Evolutionary conservation across 2,797 vertebrate species (phyloP), one percentile per base, ranked within the genome.

Genomic region (Myotis findleyi): DNA sequence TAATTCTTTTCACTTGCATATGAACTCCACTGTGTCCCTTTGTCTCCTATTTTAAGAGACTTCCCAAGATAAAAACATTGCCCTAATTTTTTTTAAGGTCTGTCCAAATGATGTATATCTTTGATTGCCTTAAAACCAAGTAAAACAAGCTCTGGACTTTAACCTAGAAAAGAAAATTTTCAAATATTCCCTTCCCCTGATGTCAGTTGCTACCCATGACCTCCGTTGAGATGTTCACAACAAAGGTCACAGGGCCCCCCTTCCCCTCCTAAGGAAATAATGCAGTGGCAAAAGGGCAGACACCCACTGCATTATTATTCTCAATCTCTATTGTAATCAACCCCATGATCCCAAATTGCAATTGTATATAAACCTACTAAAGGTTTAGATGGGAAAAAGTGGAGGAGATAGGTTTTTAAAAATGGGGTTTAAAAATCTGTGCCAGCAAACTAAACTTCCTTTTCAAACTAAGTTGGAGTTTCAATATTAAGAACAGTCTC

Each of bases 91-190:
- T 87, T 87, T 75, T 44, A 75, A 83, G 8, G 10, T 57, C 53
- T 95, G 41, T 79, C 59, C 90, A 87, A 73, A 91, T 72, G 62
- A 89, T 68, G 23, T 91, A 25, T 62, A 59, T 83, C 47, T 75
- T 49, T 87, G 25, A 83, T 33, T 49, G 51, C 64, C 68, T 89
- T 93, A 95, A 91, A 96, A 91, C 75, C 49, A 92, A 76, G 17
- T 41, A 79, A 49, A 49, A 38, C n/a, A 92, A 64, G 44, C 25
- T 77, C 1, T 93, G 18, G 44, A 89, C 51, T 89, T 81, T 79
- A 94, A 96, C 33, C 47, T 44, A 79, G 72, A 9, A 92, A 53
- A 92, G 36, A 88, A 92, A 51, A 68, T 16, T 82, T 59, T 77
- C 38, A 82, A 84, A 64, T 64, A 82, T 7, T 16, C 77, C 53